Base-by-base conservation (phyloP, 2,888 invertebrate genomes). In the Athalia circularis region DNA sequence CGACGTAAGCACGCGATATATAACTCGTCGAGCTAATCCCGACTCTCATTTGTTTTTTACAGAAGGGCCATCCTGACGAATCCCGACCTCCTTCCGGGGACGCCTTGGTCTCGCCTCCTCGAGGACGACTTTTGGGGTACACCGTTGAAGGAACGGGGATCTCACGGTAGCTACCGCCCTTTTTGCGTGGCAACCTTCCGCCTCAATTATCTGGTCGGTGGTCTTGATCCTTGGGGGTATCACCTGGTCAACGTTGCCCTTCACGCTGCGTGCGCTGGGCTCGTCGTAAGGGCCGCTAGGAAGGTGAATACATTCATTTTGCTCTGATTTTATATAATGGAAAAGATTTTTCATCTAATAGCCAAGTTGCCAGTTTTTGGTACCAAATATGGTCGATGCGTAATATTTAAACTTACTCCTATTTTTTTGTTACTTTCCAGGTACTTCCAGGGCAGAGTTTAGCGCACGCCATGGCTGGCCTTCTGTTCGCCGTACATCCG, bases 121-220 rank as follows among this genome's bases (percentile, higher is more conserved):
- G 94, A 94, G 90, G 95, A 99, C 92, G 99, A 99, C 92, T 99
- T 98, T 92, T 99, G 99, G 99, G 99, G 99, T 72, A 99, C 98
- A 62, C 97, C 98, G 79, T 92, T 99, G 86, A 94, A 94, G 84
- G 97, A 98, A 92, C 94, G 95, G 82, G 98, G 98, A 75, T 98
- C 98, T 11, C 99, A 99, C 92, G 99, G 99, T 87, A 98, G 98
- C 78, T 99, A 98, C 92, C 93, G 99, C 54, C 99, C 99, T 74
- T 92, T 99, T 85, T 96, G 96, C 90, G 96, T 97, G 82, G 94
- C 97, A 82, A 95, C 96, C 84, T 98, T 96, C 92, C 94, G 97
- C 84, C 92, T 97, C 83, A 97, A 97, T 92, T 94, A 94, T 91
- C 92, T 95, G 80, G 92, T 95, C 82, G 95, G 95, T 83, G 96